Evolutionary conservation across 2,888 invertebrate genomes (phyloP).

Genomic region (Pseudococcus jackbeardsleyi): DNA sequence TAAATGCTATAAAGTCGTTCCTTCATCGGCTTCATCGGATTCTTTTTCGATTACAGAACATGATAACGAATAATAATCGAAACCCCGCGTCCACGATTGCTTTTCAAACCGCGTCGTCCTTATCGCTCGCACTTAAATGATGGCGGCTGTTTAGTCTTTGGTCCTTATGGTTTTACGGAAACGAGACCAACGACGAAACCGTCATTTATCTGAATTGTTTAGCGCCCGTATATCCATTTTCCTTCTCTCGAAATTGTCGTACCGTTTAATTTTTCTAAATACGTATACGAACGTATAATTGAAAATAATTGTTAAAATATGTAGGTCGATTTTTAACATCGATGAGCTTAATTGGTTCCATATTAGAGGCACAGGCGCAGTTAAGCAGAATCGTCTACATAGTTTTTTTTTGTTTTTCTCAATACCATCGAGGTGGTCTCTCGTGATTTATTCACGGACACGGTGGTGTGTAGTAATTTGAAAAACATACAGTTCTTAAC

Average conservation of each 20-base stretch:
- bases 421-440: slow-evolving; percentile 19
- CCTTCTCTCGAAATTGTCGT: background rate
- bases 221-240: slow-evolving; percentile 25
- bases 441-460: slow-evolving; percentile 30
- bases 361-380: background rate
- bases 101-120: background rate
- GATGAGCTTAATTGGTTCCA: slow-evolving; percentile 30
- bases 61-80: slow-evolving; percentile 15
- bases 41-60: background rate
- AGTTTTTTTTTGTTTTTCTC: background rate
- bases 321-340: slow-evolving; percentile 43
- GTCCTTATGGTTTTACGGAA: background rate
- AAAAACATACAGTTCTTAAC: slow-evolving; percentile 28
- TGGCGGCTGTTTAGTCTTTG: background rate
- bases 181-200: background rate
- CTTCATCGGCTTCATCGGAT: background rate
- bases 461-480: slow-evolving; percentile 17
- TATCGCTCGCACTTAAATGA: background rate
- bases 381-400: background rate
- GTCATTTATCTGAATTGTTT: slow-evolving; percentile 42
- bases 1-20: background rate
- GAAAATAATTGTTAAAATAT: slow-evolving; percentile 29
- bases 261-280: background rate
- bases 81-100: background rate
- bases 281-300: slow-evolving; percentile 16